These are phyloP conservation scores for Geodia barretti DNA, from an alignment of 37 sponge, comb jelly and placozoan species.

Conservation along the genomic window DNA sequence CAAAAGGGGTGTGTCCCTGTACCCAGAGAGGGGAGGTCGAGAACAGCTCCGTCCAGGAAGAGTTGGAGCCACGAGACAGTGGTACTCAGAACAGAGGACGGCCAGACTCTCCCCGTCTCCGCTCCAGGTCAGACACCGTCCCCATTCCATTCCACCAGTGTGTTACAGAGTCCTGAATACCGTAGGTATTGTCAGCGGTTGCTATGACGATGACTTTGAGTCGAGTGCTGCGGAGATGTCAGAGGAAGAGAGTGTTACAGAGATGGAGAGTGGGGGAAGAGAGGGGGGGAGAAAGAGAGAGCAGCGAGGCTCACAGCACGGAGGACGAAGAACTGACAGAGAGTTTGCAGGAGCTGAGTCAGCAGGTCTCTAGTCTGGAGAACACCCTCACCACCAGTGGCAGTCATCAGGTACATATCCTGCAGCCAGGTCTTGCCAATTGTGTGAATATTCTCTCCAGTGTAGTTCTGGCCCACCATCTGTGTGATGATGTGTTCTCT, in stretches of 20 bases:
- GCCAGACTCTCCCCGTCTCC: slow-evolving; percentile 53
- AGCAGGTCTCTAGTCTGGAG: slow-evolving; percentile 4
- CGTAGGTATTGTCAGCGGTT: slow-evolving; percentile 60
- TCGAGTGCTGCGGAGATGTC: not conserved
- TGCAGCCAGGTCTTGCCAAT: no score
- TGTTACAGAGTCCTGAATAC: no score
- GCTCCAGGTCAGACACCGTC: slow-evolving; percentile 65
- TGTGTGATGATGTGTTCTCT: no score
- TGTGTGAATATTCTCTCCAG: no score
- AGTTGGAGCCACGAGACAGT: slow-evolving; percentile 66
- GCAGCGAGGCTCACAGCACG: not conserved
- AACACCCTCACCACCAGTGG: slow-evolving; percentile 16
- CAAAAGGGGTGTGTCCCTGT: no score
- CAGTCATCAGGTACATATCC: slow-evolving; percentile 19
- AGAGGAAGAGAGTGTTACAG: not conserved
- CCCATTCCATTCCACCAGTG: no score
- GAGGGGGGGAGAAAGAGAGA: not conserved
- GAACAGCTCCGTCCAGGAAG: slow-evolving; percentile 80
- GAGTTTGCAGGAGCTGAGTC: no score
- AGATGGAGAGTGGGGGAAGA: not conserved
- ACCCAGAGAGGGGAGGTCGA: slow-evolving; percentile 23
- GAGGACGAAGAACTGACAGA: not conserved
- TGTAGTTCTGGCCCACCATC: no score
- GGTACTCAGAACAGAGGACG: slow-evolving; percentile 62
- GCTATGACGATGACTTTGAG: slow-evolving; percentile 88